Percentiles rank a stretch among this genome's conserved stretches.
These are phyloP conservation scores for Diorhabda carinulata DNA, from an alignment of 1,140 invertebrate species.

Conservation along the genomic window DNA sequence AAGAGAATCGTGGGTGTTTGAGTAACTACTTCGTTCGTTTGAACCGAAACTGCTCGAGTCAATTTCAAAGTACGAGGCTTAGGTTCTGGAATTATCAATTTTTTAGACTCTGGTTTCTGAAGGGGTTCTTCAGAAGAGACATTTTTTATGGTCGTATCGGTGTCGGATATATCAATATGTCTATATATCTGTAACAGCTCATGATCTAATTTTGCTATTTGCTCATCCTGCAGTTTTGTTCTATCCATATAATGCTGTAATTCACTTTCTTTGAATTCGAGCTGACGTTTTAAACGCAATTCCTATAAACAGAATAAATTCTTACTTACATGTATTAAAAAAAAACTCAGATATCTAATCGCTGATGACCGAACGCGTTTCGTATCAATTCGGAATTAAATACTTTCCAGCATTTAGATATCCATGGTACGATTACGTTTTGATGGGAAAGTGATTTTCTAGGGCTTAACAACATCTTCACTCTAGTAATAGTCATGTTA, in stretches of 20 bases:
- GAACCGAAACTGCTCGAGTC: constrained; percentile 25
- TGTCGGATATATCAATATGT: constrained; percentile 19
- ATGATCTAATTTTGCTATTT: constrained; percentile 43
- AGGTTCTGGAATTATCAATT: not conserved
- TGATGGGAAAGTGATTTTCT: too few relatives aligned
- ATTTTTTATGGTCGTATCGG: not conserved
- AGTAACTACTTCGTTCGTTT: constrained; percentile 21
- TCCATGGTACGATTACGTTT: too few relatives aligned
- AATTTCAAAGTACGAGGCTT: constrained; percentile 8
- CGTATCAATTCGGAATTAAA: too few relatives aligned
- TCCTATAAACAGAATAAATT: constrained; percentile 32
- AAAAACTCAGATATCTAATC: not conserved
- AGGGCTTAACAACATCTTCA: too few relatives aligned
- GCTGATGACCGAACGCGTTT: too few relatives aligned
- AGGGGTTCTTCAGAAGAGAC: not conserved
- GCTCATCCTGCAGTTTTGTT: constrained; percentile 39
- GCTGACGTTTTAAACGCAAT: constrained; percentile 35
- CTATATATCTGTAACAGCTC: constrained; percentile 34
- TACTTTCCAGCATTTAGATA: too few relatives aligned
- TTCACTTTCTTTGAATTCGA: constrained; percentile 42
- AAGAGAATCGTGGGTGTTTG: not conserved
- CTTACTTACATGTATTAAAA: not conserved
- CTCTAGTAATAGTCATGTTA: too few relatives aligned
- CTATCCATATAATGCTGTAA: constrained; percentile 36
- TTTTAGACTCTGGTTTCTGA: not conserved